A percentile compares a stretch with the other conserved stretches of the same genome.
Conservation (phyloP, 1,140 invertebrate species). For the Papilio machaon region DNA sequence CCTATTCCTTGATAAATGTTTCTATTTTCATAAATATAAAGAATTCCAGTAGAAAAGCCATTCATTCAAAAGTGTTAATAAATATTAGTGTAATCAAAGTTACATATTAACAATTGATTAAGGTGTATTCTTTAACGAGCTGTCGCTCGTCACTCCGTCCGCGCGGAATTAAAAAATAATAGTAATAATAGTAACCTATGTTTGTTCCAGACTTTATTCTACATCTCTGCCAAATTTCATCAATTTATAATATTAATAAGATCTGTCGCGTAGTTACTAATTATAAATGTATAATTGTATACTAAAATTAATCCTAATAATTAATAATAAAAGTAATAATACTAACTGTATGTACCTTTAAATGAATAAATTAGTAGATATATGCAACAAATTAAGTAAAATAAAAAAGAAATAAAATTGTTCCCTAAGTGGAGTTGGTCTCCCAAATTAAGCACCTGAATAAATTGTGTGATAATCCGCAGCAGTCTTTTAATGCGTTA, state of each 20-base stretch:
- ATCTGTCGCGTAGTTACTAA: too few relatives aligned
- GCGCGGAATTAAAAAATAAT: too few relatives aligned
- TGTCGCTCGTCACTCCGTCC: too few relatives aligned
- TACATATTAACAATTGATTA: too few relatives aligned
- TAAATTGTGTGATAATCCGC: constrained; percentile 81
- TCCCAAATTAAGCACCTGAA: constrained; percentile 81
- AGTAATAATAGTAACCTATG: too few relatives aligned
- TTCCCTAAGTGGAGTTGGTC: constrained; percentile 71
- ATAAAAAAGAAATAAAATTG: constrained; percentile 78
- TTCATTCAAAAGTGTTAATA: constrained; percentile 67
- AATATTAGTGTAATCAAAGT: constrained; percentile 51
- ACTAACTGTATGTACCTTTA: background rate
- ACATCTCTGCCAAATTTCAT: too few relatives aligned
- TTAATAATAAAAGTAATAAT: background rate
- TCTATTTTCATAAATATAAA: background rate
- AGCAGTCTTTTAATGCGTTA: constrained; percentile 78
- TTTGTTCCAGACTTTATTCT: too few relatives aligned
- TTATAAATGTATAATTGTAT: too few relatives aligned
- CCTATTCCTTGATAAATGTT: constrained; percentile 34
- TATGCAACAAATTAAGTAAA: constrained; percentile 68
- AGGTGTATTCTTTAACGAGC: too few relatives aligned
- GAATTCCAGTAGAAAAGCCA: background rate
- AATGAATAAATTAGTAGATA: background rate
- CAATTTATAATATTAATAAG: too few relatives aligned
- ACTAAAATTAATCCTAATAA: constrained; percentile 1